phyloP scores from a whole-genome alignment of 2,797 vertebrate species.

The Australoheros facetus region DNA sequence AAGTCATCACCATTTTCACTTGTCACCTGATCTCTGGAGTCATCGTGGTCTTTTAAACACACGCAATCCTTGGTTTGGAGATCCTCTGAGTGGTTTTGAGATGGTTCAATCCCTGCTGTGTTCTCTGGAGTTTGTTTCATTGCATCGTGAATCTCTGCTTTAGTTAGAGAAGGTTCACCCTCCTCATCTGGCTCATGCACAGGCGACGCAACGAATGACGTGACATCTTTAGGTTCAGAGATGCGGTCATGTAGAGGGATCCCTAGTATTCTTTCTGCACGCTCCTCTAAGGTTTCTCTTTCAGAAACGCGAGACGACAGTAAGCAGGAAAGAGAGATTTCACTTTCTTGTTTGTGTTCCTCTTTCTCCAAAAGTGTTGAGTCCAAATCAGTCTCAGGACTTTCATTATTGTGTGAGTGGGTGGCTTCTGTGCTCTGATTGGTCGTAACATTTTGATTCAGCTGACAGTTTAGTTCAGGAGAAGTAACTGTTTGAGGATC shows the following conservation, averaged over 20 bases:
- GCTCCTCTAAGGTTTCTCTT: slow-evolving; percentile 61
- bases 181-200: slow-evolving; percentile 15
- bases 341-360: slow-evolving; percentile 4
- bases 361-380: slow-evolving; percentile 13
- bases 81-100: not conserved
- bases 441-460: slow-evolving; percentile 15
- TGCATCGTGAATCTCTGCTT: not conserved
- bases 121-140: slow-evolving; percentile 18
- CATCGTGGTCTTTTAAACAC: slow-evolving; percentile 16
- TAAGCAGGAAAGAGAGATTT: not conserved
- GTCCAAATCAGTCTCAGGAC: slow-evolving; percentile 1
- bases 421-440: slow-evolving; percentile 28
- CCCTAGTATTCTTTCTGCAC: slow-evolving; percentile 69
- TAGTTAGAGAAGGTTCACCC: not conserved
- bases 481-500: not conserved
- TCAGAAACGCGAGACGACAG: slow-evolving; percentile 11
- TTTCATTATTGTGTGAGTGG: not conserved
- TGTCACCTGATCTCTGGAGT: slow-evolving; percentile 15
- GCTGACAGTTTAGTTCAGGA: slow-evolving; percentile 18
- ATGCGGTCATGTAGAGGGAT: slow-evolving; percentile 50
- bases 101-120: slow-evolving; percentile 5
- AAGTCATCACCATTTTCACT: slow-evolving; percentile 16
- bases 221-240: slow-evolving; percentile 8
- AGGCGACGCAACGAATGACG: not conserved
- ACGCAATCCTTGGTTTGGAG: slow-evolving; percentile 11